A percentile compares a stretch with the other conserved stretches of the same genome.
Evolutionary conservation across 1,140 invertebrate genomes (phyloP).

Genomic region (Homarus americanus): DNA sequence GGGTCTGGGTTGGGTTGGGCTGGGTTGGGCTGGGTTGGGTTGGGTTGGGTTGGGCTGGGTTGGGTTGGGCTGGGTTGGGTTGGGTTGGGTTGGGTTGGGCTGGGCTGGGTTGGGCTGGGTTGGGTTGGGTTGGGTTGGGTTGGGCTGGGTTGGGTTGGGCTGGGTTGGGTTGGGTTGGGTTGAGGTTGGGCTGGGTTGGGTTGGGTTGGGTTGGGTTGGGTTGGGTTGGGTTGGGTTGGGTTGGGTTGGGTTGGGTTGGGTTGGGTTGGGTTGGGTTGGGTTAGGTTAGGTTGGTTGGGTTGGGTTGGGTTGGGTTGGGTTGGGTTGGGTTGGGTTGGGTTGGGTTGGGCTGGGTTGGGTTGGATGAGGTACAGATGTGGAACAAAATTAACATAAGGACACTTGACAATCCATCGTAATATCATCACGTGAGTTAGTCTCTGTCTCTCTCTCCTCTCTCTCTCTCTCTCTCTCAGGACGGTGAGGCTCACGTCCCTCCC

Average conservation of each 20-base stretch:
- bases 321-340: too few species aligned
- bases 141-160: not conserved
- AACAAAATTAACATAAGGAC: not conserved
- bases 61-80: constrained; percentile 2
- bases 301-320: too few species aligned
- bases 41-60: constrained; percentile 18
- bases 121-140: constrained; percentile 18
- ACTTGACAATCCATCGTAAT: not conserved
- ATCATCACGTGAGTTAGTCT: not conserved
- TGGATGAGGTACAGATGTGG: not conserved
- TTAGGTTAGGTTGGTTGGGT: too few species aligned
- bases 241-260: not conserved
- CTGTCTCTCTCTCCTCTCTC: not conserved
- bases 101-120: constrained; percentile 7
- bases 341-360: too few species aligned
- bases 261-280: too few species aligned
- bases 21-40: constrained; percentile 12
- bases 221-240: constrained; percentile 6
- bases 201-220: not conserved
- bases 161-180: not conserved
- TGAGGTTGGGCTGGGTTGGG: not conserved
- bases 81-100: not conserved
- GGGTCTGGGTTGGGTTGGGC: too few species aligned
- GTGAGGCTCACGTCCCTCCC: too few species aligned
- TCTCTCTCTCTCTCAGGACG: not conserved